These are phyloP conservation scores for Vidua chalybeata DNA, from an alignment of 2,113 vertebrate species.

Conservation along the genomic window DNA sequence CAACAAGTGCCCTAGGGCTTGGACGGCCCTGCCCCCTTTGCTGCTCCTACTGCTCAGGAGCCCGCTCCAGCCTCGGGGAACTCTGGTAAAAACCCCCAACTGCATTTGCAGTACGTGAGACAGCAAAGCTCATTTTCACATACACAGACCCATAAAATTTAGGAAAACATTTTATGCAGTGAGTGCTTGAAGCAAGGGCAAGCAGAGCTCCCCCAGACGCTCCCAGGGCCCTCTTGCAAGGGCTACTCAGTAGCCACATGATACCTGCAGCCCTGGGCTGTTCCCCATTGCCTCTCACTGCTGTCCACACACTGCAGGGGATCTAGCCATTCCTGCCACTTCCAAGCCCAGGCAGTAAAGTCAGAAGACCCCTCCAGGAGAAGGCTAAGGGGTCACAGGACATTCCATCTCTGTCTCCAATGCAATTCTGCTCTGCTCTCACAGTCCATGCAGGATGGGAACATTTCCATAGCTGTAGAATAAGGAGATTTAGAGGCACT, in stretches of 20 bases:
- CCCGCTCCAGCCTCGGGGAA: fast-evolving
- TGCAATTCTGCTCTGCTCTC: background rate
- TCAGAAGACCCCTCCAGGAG: background rate
- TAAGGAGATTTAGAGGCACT: background rate
- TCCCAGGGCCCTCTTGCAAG: background rate
- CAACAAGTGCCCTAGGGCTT: too few relatives aligned
- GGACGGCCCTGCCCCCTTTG: fast-evolving
- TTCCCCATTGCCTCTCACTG: background rate
- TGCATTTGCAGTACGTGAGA: background rate
- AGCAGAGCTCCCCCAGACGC: background rate
- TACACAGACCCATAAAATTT: background rate
- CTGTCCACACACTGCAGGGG: fast-evolving
- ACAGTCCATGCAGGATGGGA: background rate
- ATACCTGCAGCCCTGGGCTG: background rate
- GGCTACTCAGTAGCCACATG: background rate
- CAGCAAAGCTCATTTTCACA: background rate
- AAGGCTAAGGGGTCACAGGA: background rate
- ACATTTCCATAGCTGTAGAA: background rate
- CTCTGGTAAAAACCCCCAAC: background rate
- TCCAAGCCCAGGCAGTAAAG: background rate
- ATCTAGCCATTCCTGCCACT: background rate
- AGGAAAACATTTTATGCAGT: background rate
- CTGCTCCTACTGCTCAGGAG: background rate
- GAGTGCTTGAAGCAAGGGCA: background rate
- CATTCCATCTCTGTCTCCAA: background rate